Conservation (phyloP, 2,797 vertebrate genomes). For the Natrix natrix region DNA sequence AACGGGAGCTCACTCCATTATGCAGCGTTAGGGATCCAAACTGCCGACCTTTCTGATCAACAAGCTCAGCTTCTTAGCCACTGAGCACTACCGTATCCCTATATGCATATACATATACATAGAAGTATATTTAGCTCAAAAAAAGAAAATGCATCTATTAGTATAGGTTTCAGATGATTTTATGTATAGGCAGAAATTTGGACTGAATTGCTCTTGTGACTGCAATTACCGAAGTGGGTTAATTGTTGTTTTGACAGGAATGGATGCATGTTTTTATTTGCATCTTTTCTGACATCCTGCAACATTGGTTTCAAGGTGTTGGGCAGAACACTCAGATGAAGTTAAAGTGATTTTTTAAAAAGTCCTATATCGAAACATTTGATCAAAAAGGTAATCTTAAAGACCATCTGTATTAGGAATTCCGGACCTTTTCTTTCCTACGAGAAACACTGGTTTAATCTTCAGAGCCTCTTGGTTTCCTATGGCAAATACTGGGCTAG, state of each 20-base stretch:
- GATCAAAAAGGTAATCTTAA: neutral
- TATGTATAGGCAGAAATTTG: neutral
- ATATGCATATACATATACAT: too few relatives aligned
- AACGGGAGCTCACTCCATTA: too few relatives aligned
- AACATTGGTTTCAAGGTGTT: neutral
- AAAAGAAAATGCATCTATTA: neutral
- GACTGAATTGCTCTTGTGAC: neutral
- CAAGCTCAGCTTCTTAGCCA: too few relatives aligned
- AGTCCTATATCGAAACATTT: neutral
- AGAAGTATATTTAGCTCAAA: neutral
- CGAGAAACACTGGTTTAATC: neutral
- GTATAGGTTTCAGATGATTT: neutral
- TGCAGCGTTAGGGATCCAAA: too few relatives aligned
- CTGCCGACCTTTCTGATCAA: too few relatives aligned
- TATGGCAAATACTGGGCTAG: neutral
- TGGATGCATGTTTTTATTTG: neutral
- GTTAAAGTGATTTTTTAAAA: neutral
- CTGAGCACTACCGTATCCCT: too few relatives aligned
- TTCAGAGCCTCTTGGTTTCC: neutral
- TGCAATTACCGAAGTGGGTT: neutral
- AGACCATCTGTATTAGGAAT: neutral
- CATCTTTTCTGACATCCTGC: neutral
- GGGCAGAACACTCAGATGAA: neutral
- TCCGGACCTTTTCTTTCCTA: neutral
- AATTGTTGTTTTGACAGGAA: neutral